These are phyloP conservation scores for Ciconia nigra DNA, from an alignment of 2,797 vertebrate species.

Conservation along the genomic window DNA sequence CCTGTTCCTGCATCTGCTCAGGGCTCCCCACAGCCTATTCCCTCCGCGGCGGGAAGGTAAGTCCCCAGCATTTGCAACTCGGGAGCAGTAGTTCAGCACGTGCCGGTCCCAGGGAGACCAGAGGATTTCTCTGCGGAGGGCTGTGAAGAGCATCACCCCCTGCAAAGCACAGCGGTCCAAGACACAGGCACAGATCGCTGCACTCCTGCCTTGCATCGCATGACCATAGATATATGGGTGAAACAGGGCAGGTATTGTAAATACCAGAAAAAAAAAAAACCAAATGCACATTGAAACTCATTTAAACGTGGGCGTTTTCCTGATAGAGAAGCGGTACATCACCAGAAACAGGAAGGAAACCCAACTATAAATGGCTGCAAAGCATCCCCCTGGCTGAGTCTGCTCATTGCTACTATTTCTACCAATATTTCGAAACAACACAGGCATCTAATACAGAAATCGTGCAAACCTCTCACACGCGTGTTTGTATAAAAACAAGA, in stretches of 20 bases:
- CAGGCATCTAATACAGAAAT: background rate
- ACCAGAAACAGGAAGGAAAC: background rate
- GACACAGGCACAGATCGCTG: accelerated
- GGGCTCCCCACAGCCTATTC: background rate
- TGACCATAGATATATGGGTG: accelerated
- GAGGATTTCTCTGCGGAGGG: background rate
- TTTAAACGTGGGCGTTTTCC: accelerated
- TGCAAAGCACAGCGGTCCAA: background rate
- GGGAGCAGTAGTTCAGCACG: background rate
- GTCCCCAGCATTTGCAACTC: too few relatives aligned
- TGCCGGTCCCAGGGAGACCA: accelerated
- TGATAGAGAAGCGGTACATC: accelerated
- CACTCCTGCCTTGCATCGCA: accelerated
- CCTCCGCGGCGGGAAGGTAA: accelerated
- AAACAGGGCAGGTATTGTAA: background rate
- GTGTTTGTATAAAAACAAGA: background rate
- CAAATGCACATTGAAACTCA: background rate
- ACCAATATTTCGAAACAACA: accelerated
- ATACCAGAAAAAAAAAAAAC: background rate
- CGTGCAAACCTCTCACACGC: accelerated
- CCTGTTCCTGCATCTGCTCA: background rate
- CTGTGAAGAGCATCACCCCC: background rate
- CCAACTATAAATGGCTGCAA: background rate
- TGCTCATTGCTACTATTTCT: background rate
- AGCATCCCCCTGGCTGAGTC: background rate